Percentiles rank a stretch among this genome's conserved stretches.
Conservation (phyloP, 1,140 invertebrate species). For the Subanguina moxae region DNA sequence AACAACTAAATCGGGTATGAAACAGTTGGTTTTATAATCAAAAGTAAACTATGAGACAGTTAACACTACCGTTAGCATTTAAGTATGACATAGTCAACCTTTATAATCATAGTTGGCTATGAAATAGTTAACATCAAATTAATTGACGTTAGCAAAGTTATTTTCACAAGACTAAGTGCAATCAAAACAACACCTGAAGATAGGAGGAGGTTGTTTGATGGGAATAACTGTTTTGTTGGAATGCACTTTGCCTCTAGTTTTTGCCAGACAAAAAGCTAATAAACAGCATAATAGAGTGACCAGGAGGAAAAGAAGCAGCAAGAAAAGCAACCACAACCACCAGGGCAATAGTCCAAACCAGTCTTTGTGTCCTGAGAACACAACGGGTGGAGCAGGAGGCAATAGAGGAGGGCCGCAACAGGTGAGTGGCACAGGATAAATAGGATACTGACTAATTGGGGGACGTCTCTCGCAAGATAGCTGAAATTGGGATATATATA, state of each 20-base stretch:
- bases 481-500: constrained; percentile 12
- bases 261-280: constrained; percentile 2
- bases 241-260: constrained; percentile 5
- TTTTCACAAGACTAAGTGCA: too few relatives aligned
- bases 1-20: too few relatives aligned
- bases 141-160: too few relatives aligned
- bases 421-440: constrained; percentile 14
- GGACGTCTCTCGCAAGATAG: constrained; percentile 32
- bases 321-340: constrained; percentile 30
- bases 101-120: too few relatives aligned
- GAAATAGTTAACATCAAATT: too few relatives aligned
- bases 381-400: background rate
- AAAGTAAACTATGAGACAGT: too few relatives aligned
- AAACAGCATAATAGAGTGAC: constrained; percentile 1
- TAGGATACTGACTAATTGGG: constrained; percentile 15
- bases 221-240: background rate
- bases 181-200: too few relatives aligned
- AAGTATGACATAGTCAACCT: too few relatives aligned
- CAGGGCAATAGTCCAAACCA: constrained; percentile 14
- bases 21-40: too few relatives aligned
- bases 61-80: too few relatives aligned
- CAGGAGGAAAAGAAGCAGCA: constrained; percentile 19
- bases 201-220: background rate
- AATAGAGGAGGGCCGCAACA: background rate
- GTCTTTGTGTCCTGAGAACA: background rate